Conservation (phyloP, 2,797 vertebrate species). For the Sebastes wilsoni region DNA sequence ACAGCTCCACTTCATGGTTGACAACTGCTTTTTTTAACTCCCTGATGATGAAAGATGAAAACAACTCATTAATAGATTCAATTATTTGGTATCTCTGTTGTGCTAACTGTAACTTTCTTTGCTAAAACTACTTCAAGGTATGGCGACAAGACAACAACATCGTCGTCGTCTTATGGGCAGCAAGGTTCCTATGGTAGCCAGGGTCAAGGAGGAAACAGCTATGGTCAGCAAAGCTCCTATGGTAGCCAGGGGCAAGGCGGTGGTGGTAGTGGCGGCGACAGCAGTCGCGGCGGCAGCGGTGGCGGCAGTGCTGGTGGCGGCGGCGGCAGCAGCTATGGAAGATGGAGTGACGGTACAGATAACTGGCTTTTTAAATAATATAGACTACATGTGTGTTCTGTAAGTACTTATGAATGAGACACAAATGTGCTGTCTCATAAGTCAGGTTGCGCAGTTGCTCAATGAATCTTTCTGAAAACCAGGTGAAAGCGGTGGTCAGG, state of each 20-base stretch:
- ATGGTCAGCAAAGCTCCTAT: conserved; percentile 68
- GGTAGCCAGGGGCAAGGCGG: conserved; percentile 54
- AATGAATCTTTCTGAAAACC: not conserved
- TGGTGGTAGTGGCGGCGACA: conserved; percentile 11
- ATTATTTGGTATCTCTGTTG: not conserved
- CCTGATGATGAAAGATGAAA: not conserved
- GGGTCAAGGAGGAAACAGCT: conserved; percentile 59
- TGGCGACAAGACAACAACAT: conserved; percentile 65
- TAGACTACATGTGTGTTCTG: not conserved
- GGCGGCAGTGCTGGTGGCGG: too few species aligned
- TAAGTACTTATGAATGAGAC: not conserved
- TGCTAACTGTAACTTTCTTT: not conserved
- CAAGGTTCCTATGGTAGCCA: conserved; percentile 65
- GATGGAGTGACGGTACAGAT: conserved; percentile 78
- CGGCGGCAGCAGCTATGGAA: conserved; percentile 62
- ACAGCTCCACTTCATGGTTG: not conserved
- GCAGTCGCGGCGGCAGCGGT: conserved; percentile 14
- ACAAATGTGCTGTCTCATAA: too few species aligned
- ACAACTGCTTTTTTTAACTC: not conserved
- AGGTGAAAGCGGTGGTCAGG: conserved; percentile 77
- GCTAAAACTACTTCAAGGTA: conserved; percentile 54
- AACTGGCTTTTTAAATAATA: fast-evolving
- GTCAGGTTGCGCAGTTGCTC: not conserved
- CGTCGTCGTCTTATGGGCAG: conserved; percentile 61
- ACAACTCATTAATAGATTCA: not conserved